Base-by-base conservation (phyloP, 1,140 invertebrate genomes). In the Brachionus asplanchnoidis region DNA sequence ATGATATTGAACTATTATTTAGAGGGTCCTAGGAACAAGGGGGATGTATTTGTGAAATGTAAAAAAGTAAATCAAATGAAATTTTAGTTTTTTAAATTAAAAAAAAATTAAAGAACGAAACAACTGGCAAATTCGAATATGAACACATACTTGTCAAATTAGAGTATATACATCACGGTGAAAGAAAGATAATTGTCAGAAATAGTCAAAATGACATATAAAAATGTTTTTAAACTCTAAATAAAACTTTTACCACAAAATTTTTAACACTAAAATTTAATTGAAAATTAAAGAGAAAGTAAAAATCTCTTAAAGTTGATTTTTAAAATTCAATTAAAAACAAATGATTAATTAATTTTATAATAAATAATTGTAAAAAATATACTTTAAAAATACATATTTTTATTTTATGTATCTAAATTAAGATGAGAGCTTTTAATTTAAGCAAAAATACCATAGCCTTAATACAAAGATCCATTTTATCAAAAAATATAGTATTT, bases 111-210 rank as follows among this genome's bases (percentile, higher is more conserved):
- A 20, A 82, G 79, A 80, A 80, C 44, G 50, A 82, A 26, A 65
- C 5, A 14, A 82, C 65, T n/a, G 36, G 36, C 2, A 84, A 84
- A 40, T 70, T 84, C 14, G 60, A 68, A 32, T 84, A 84, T 28
- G 82, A 84, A 36, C 53, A 84, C 20, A 84, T 84, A 44, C 4
- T 84, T 36, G 65, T 84, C 12, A 68, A 84, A 53, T 20, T 84
- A 9, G 60, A 84, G 23, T 68, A 50, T 26, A 9, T 60, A 8
- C 53, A 68, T 42, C 32, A 17, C 17, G 60, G 60, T 40, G 46
- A 84, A 70, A 50, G 50, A 32, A 68, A 44, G 17, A 84, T 84
- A 26, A 14, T 60, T 7, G 77, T 80, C 6, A 60, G 60, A 7
- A 14, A 60, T 36, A 23, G 32, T 53, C 14, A 53, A 53, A 53